phyloP scores from a whole-genome alignment of 23 tunicate species.

The Styela clava region DNA sequence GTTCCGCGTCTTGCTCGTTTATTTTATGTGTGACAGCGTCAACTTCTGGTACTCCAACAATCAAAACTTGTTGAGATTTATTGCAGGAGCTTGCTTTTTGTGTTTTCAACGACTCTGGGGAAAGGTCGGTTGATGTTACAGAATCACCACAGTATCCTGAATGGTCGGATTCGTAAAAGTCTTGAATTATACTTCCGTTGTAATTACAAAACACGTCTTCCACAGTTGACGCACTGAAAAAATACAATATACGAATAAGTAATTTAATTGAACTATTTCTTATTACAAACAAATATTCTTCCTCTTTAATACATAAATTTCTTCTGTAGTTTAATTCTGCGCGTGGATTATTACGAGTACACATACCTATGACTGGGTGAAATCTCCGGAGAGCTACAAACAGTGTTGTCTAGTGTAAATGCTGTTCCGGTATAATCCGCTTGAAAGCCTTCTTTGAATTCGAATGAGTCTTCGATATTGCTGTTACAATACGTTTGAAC shows the following conservation, averaged over 20 bases:
- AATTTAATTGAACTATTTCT: no score
- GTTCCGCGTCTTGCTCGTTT: neutral
- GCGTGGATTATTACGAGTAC: no score
- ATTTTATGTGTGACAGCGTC: neutral
- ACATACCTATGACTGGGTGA: neutral
- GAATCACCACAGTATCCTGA: neutral
- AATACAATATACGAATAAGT: neutral
- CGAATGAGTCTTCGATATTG: neutral
- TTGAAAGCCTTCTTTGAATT: neutral
- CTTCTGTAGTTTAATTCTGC: no score
- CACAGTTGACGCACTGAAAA: neutral
- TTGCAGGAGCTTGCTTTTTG: neutral
- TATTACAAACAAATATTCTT: no score
- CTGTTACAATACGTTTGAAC: neutral
- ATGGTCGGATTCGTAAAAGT: neutral
- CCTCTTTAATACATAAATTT: no score
- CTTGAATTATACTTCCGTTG: neutral
- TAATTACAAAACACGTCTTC: neutral
- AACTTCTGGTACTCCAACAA: neutral
- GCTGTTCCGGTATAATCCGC: neutral
- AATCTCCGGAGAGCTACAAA: neutral
- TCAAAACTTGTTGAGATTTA: neutral
- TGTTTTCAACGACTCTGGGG: neutral
- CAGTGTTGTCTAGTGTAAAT: neutral
- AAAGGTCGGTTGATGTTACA: neutral